Percentiles rank a stretch among this genome's conserved stretches.
phyloP scores from a whole-genome alignment of 1,140 invertebrate genomes.

The Brachionus plicatilis region DNA sequence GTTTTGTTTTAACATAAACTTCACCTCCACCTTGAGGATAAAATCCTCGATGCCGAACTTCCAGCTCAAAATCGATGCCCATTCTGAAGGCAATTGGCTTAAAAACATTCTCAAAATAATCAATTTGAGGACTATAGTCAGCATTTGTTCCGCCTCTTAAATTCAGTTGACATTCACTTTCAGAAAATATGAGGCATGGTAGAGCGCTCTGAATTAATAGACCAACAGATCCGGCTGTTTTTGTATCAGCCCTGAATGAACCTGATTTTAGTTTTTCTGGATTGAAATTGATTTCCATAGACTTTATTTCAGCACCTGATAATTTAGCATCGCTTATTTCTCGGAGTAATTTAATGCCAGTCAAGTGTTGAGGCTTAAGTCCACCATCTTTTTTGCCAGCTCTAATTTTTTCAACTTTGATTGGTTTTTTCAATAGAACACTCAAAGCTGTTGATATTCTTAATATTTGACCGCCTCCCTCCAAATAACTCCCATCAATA shows the following conservation, averaged over 20 bases:
- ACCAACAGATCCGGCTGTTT: conserved; percentile 61
- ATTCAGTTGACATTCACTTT: conserved; percentile 57
- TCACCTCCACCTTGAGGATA: conserved; percentile 79
- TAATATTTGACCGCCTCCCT: conserved; percentile 74
- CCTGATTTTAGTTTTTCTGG: conserved; percentile 63
- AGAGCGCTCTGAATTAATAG: conserved; percentile 75
- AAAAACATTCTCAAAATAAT: conserved; percentile 68
- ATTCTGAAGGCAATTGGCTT: conserved; percentile 67
- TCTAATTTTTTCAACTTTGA: conserved; percentile 73
- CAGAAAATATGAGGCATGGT: conserved; percentile 69
- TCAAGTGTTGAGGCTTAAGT: conserved; percentile 74
- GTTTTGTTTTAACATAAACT: conserved; percentile 63
- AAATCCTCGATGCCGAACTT: conserved; percentile 67
- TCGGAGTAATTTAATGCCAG: conserved; percentile 68
- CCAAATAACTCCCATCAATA: conserved; percentile 29
- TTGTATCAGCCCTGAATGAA: conserved; percentile 59
- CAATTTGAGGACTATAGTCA: conserved; percentile 81
- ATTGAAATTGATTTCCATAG: conserved; percentile 68
- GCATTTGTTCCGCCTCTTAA: conserved; percentile 81
- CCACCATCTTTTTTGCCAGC: conserved; percentile 72
- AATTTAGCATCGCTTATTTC: conserved; percentile 68
- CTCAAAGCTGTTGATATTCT: conserved; percentile 72
- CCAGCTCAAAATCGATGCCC: conserved; percentile 66
- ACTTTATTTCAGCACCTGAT: conserved; percentile 65
- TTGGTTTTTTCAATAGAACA: conserved; percentile 66